Base-by-base conservation (phyloP, 2,113 vertebrate genomes). In the Lipotes vexillifer region DNA sequence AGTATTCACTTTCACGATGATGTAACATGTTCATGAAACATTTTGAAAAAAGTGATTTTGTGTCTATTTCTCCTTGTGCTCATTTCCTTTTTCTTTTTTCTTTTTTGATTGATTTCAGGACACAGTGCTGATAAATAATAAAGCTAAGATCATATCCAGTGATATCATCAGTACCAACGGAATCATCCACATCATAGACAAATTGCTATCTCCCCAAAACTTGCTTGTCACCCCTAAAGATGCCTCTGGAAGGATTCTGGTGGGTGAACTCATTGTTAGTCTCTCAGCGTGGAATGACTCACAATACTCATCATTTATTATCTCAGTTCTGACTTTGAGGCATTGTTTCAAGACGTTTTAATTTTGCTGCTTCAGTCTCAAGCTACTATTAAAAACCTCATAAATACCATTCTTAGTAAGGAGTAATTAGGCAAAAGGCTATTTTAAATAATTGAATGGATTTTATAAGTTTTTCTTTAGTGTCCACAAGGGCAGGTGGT, bases 111-210 rank as follows among this genome's bases (percentile, higher is more conserved):
- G 90, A 41, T 98, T 98, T 77, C 98, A 99, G 99, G 99, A 97
- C 31, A 91, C 88, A 0, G 80, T 99, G n/a, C 88, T 97, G 84
- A 93, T 99, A 97, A 99, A 99, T 91, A 97, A 97, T 31, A 95
- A 99, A 20, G 98, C 98, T 1, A 99, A 98, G 84, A 97, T 99
- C 88, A 97, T 99, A 41, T 93, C 97, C 97, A 99, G 98, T 0
- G 98, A 99, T 44, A 96, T 89, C 41, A 77, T 99, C 96, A 98
- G 98, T 74, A 97, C 98, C 25, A 99, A 99, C 6, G 99, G 99
- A 0, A 98, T 99, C 88, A 98, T 99, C 94, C 99, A 99, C 20
- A 86, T 99, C 97, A 99, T 99, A 85, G 98, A 99, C 97, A 98
- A 96, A 25, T 23, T 99, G 36, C 98, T 99, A 66, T 90, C 98